Base-by-base conservation (phyloP, 2,113 vertebrate species). In the Dasyurus viverrinus region DNA sequence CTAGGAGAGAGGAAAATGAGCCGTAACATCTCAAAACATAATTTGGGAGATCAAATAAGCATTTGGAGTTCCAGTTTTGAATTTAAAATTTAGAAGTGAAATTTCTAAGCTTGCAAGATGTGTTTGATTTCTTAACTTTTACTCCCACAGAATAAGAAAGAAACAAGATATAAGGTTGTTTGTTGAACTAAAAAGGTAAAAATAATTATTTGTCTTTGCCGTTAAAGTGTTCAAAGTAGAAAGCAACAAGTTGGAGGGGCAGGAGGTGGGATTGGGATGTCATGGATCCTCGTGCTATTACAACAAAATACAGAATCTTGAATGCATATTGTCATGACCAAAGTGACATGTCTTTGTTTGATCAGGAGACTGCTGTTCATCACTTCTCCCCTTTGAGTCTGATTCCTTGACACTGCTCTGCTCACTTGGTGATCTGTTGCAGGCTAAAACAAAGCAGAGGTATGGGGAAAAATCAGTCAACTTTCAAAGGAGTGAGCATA, bases 301-400 rank as follows among this genome's bases (percentile, higher is more conserved):
- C 26, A 97, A 89, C 93, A 98, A 92, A 97, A 96, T n/a, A 54
- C 98, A 98, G 96, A 98, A 94, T 93, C 90, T 94, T 89, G 97
- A 97, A 0, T 91, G 91, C 93, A 89, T 10, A 0, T 94, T 89
- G 93, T 93, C 95, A 22, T 92, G n/a, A 23, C 89, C 96, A 60
- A 95, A 95, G 48, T 6, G 5, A 30, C 22, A 24, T 2, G 14
- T 96, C 95, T 96, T 84, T 60, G 42, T 97, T 76, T 95, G 95
- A 94, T 95, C 97, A 91, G 96, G 98, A 97, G 97, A 60, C 46
- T 14, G 3, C 12, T 53, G 93, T 92, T 89, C 89, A 8, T 93
- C 96, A 42, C 89, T 91, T 53, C 95, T 94, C 92, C 93, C 96
- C 76, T 50, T 68, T 0, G 60, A 60, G n/a, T 54, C 8, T 89